Percentiles rank a stretch among this genome's conserved stretches.
These are phyloP conservation scores for Onychomys leucogaster DNA, from an alignment of 2,797 vertebrate genomes.

Conservation along the genomic window DNA sequence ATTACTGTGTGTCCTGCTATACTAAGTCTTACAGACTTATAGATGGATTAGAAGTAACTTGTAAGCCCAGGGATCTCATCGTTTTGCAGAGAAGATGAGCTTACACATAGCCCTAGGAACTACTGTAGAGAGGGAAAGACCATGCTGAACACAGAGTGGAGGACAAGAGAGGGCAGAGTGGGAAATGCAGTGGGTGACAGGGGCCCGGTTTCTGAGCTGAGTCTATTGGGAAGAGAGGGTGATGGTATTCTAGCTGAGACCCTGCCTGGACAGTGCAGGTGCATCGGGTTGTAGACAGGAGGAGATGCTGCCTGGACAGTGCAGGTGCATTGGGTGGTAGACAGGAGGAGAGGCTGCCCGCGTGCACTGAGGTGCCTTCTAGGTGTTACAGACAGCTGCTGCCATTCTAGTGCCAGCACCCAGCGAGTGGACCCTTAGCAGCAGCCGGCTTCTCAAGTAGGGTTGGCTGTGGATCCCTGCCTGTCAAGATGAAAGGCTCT, in stretches of 20 bases:
- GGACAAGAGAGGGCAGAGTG: too few relatives aligned
- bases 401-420: rapidly evolving
- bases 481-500: not conserved
- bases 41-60: not conserved
- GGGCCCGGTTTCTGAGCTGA: not conserved
- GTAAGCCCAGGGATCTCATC: not conserved
- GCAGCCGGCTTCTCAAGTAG: rapidly evolving
- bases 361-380: rapidly evolving
- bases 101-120: rapidly evolving
- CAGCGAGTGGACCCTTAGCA: not conserved
- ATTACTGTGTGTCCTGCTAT: not conserved
- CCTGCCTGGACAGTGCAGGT: too few relatives aligned
- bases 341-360: not conserved
- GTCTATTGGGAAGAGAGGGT: not conserved
- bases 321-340: too few relatives aligned
- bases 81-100: not conserved
- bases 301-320: too few relatives aligned
- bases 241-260: not conserved
- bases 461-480: not conserved
- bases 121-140: rapidly evolving
- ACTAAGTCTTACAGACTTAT: not conserved
- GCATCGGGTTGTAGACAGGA: not conserved
- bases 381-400: rapidly evolving
- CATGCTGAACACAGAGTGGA: too few relatives aligned
- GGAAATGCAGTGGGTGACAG: rapidly evolving